These are phyloP conservation scores for Leptocoma aspasia DNA, from an alignment of 2,113 vertebrate species.

Conservation along the genomic window DNA sequence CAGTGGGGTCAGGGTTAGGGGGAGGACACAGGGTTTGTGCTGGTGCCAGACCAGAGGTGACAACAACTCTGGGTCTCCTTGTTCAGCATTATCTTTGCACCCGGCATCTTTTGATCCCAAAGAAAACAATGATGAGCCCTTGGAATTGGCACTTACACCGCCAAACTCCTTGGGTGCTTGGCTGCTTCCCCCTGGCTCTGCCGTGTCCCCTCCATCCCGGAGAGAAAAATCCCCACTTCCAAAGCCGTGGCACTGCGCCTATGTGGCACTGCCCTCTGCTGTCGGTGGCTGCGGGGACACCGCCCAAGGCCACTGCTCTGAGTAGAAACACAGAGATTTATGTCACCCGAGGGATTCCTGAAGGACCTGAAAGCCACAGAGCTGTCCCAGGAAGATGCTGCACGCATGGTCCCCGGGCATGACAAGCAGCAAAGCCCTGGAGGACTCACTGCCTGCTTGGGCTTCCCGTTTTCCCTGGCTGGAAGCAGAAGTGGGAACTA, in stretches of 20 bases:
- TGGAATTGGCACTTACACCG: fast-evolving
- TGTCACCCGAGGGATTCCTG: not conserved
- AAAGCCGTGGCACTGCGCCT: not conserved
- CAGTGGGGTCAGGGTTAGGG: fast-evolving
- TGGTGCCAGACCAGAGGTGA: not conserved
- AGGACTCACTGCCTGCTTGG: not conserved
- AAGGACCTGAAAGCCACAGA: not conserved
- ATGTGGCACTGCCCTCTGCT: constrained; percentile 61
- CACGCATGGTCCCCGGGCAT: fast-evolving
- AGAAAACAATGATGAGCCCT: fast-evolving
- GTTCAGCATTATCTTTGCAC: not conserved
- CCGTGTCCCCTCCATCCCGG: not conserved
- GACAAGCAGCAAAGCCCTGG: not conserved
- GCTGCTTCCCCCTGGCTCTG: not conserved
- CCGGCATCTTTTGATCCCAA: not conserved
- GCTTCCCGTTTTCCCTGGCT: not conserved
- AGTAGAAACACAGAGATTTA: not conserved
- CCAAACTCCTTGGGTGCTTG: too few relatives aligned
- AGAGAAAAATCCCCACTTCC: fast-evolving
- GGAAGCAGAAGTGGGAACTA: constrained; percentile 49
- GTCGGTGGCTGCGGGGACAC: not conserved
- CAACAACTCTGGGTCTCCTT: not conserved
- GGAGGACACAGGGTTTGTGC: not conserved
- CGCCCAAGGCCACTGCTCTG: fast-evolving
- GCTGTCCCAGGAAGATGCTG: not conserved